A percentile compares a stretch with the other conserved stretches of the same genome.
phyloP scores from a whole-genome alignment of 2,797 vertebrate species.

The Toxotes lorentzi region DNA sequence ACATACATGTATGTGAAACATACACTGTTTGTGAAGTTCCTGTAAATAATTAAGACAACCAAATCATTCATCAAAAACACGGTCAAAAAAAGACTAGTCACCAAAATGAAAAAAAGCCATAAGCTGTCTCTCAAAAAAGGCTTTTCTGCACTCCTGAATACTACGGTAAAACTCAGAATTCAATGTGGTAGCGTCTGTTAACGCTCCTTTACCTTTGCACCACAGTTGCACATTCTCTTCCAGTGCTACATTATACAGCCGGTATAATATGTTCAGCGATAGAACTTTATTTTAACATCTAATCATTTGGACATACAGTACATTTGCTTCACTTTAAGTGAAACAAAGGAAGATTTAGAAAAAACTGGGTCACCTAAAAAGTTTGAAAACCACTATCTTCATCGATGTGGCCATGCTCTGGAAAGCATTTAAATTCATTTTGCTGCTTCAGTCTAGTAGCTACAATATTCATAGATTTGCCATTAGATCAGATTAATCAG shows the following conservation, averaged over 20 bases:
- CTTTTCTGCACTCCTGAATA: neutral
- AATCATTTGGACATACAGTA: neutral
- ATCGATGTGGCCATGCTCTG: neutral
- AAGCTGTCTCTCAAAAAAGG: neutral
- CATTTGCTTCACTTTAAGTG: neutral
- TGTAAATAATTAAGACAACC: constrained; percentile 29
- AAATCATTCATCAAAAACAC: neutral
- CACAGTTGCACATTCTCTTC: neutral
- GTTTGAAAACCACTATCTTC: neutral
- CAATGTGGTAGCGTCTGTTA: neutral
- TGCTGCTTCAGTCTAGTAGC: neutral
- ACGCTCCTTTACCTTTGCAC: neutral
- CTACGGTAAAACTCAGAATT: constrained; percentile 3
- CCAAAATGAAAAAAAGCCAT: neutral
- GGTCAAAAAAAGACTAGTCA: neutral
- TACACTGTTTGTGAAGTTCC: constrained; percentile 19
- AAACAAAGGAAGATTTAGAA: neutral
- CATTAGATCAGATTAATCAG: neutral
- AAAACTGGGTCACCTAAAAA: neutral
- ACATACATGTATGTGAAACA: constrained; percentile 27
- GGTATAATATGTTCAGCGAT: neutral
- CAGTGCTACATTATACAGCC: neutral
- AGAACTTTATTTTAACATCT: neutral
- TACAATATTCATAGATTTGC: neutral
- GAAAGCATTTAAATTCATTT: neutral